phyloP scores from a whole-genome alignment of 2,888 invertebrate species.

The Cephus rjabovi region DNA sequence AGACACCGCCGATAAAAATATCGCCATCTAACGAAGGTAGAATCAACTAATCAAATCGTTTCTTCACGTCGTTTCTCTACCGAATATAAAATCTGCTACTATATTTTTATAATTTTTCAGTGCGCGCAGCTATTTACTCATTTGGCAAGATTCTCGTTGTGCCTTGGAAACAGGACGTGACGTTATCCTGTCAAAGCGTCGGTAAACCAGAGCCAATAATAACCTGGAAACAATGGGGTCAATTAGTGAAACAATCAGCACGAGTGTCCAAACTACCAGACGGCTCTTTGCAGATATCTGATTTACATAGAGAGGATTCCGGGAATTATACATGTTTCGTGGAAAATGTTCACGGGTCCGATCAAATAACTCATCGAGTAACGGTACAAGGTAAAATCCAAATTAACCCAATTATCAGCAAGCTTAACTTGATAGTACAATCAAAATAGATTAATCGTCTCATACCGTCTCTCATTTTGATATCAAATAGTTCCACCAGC shows the following conservation, averaged over 20 bases:
- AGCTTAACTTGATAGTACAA: neutral
- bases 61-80: neutral
- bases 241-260: constrained; percentile 77
- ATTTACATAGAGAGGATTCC: constrained; percentile 83
- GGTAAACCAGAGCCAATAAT: constrained; percentile 84
- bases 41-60: neutral
- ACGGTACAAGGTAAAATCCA: constrained; percentile 67
- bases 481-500: constrained; percentile 81
- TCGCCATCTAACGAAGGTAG: constrained; percentile 67
- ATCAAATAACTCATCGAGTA: constrained; percentile 83
- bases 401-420: neutral
- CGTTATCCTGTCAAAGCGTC: constrained; percentile 85
- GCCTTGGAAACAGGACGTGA: constrained; percentile 90
- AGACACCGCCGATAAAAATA: constrained; percentile 64
- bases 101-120: constrained; percentile 37
- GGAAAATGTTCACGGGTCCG: constrained; percentile 85
- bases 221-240: constrained; percentile 84
- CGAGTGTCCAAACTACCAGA: constrained; percentile 74
- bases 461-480: constrained; percentile 3
- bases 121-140: constrained; percentile 66
- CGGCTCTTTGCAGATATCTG: constrained; percentile 82
- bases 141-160: constrained; percentile 63
- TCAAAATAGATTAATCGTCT: neutral
- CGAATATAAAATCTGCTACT: neutral
- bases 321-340: constrained; percentile 92